Evolutionary conservation across 2,888 invertebrate genomes (phyloP).

Genomic region (Globia sparganii): DNA sequence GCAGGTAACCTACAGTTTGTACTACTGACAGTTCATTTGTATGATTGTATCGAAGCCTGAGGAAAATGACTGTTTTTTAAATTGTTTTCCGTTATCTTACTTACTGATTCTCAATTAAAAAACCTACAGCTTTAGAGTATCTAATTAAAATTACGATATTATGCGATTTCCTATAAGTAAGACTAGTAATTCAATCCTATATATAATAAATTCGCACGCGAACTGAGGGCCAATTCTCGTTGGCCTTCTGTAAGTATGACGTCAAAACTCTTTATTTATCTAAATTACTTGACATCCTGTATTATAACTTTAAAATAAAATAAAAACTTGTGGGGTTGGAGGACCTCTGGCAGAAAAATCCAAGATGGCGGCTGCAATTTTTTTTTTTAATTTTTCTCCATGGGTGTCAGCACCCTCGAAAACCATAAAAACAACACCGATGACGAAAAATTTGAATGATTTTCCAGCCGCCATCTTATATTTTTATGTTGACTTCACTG

Average conservation of each 20-base stretch:
- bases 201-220: neutral
- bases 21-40: neutral
- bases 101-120: neutral
- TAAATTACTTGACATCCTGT: neutral
- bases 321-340: neutral
- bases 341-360: too few relatives aligned
- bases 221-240: too few relatives aligned
- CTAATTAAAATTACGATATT: too few relatives aligned
- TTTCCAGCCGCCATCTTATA: too few relatives aligned
- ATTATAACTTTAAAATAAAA: neutral
- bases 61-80: neutral
- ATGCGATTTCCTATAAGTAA: too few relatives aligned
- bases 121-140: neutral
- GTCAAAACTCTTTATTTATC: neutral
- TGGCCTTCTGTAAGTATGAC: neutral
- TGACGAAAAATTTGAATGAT: too few relatives aligned
- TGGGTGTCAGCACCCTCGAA: too few relatives aligned
- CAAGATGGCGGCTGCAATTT: too few relatives aligned
- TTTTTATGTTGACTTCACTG: too few relatives aligned
- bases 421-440: too few relatives aligned
- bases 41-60: neutral
- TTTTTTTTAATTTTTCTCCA: too few relatives aligned
- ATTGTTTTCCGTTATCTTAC: neutral
- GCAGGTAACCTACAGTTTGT: too few relatives aligned
- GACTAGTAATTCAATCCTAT: neutral